Conservation (phyloP, 2,113 vertebrate species). For the Mungos mungo region DNA sequence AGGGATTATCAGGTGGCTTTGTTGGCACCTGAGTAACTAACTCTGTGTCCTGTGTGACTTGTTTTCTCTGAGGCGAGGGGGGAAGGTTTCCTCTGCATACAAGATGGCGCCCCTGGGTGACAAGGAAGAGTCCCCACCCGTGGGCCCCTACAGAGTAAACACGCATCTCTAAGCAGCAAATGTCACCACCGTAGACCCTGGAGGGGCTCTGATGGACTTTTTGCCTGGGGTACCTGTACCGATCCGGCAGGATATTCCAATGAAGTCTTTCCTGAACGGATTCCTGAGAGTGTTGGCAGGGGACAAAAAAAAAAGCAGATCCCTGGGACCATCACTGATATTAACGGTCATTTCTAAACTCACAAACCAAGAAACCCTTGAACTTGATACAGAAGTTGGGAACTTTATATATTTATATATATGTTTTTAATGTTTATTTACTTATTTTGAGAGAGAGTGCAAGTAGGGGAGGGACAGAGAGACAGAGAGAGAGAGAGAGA, state of each 20-base stretch:
- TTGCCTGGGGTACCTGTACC: not conserved
- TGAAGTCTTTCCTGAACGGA: conserved; percentile 7
- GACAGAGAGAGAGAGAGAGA: no score
- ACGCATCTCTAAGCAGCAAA: not conserved
- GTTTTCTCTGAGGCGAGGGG: conserved; percentile 16
- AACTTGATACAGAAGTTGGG: not conserved
- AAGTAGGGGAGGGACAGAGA: no score
- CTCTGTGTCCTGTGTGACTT: not conserved
- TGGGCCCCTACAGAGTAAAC: not conserved
- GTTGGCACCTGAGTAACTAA: conserved; percentile 62
- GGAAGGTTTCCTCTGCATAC: not conserved
- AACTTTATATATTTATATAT: not conserved
- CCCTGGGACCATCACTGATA: not conserved
- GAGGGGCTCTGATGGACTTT: not conserved
- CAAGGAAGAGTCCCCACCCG: not conserved
- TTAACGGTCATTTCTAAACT: conserved; percentile 37
- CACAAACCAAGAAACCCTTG: not conserved
- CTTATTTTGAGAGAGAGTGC: no score
- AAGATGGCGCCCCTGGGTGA: not conserved
- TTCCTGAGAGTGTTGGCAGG: not conserved
- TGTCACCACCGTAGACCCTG: not conserved
- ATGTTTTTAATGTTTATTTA: no score
- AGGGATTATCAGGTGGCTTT: conserved; percentile 49
- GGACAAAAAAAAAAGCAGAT: not conserved
- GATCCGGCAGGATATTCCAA: not conserved